Conservation (phyloP, 1,140 invertebrate genomes). For the Contarinia nasturtii region DNA sequence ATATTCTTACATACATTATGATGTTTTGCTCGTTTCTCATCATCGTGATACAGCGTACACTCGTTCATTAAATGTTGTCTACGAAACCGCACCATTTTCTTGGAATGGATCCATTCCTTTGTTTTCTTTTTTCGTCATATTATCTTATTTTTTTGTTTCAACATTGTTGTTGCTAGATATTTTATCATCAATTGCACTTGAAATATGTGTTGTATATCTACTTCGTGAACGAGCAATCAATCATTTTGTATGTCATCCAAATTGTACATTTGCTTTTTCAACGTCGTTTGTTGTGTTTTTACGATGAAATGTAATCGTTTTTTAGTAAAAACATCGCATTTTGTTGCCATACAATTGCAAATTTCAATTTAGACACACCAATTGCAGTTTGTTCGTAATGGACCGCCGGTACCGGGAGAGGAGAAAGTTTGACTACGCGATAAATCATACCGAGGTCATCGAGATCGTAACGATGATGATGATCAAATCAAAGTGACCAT, state of each 20-base stretch:
- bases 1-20: neutral
- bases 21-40: neutral
- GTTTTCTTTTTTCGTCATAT: neutral
- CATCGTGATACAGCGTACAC: too few species aligned
- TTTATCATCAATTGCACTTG: too few species aligned
- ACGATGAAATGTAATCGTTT: neutral
- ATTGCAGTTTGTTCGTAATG: conserved; percentile 24
- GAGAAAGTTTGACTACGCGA: conserved; percentile 20
- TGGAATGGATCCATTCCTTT: neutral
- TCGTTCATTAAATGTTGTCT: neutral
- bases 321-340: neutral
- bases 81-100: too few species aligned
- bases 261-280: neutral
- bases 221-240: too few species aligned
- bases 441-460: too few species aligned
- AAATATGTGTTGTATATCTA: too few species aligned
- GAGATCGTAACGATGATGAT: too few species aligned
- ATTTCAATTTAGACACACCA: conserved; percentile 9
- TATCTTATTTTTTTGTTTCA: neutral
- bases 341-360: neutral
- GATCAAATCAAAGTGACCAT: too few species aligned
- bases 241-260: neutral
- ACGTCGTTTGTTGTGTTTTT: neutral
- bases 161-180: neutral
- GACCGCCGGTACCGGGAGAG: conserved; percentile 21